Percentiles rank a stretch among this genome's conserved stretches.
Conservation (phyloP, 2,113 vertebrate genomes). For the Apodemus sylvaticus region DNA sequence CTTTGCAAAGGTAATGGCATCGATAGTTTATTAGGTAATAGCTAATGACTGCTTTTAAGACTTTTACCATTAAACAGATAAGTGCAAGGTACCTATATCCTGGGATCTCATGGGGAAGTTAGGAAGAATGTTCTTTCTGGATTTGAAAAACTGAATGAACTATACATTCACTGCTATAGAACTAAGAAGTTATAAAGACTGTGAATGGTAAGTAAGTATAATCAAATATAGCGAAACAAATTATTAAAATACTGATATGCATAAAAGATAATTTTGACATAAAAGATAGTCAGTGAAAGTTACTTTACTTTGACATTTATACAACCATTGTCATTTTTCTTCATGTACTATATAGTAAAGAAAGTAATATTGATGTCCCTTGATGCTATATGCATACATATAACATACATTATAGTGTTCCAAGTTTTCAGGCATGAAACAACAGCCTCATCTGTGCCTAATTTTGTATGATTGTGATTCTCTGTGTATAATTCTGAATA, state of each 20-base stretch:
- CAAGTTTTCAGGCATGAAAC: not conserved
- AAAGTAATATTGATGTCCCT: not conserved
- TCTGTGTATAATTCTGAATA: not conserved
- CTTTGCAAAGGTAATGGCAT: not conserved
- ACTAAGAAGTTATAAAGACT: not conserved
- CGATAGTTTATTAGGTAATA: not conserved
- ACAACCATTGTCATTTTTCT: not conserved
- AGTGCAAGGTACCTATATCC: not conserved
- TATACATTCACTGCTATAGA: not conserved
- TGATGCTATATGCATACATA: not conserved
- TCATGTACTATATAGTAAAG: not conserved
- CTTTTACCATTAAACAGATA: not conserved
- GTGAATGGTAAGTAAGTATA: not conserved
- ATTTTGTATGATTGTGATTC: not conserved
- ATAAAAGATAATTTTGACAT: not conserved
- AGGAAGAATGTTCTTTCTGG: not conserved
- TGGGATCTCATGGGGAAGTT: not conserved
- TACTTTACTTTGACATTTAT: not conserved
- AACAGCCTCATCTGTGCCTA: not conserved
- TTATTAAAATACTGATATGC: not conserved
- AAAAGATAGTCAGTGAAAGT: not conserved
- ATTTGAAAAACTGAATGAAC: not conserved
- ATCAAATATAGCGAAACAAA: not conserved
- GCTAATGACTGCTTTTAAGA: not conserved
- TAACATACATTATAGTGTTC: not conserved